phyloP scores from a whole-genome alignment of 2,888 invertebrate genomes.

The Parasteatoda lunata region DNA sequence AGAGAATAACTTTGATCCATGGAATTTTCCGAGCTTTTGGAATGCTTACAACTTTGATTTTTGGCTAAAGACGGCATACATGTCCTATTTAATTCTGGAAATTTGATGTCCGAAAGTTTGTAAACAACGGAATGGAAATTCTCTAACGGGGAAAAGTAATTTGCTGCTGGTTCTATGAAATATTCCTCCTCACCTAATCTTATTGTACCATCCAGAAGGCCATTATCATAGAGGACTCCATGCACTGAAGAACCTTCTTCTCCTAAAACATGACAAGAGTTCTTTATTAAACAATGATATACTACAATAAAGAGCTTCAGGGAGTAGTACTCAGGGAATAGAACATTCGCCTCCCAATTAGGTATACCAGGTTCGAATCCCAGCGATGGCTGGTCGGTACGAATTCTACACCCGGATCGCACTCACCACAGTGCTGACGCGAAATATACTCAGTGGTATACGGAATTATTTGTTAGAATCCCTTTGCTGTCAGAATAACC shows the following conservation, averaged over 20 bases:
- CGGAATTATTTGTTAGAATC: too few relatives aligned
- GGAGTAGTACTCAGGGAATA: too few relatives aligned
- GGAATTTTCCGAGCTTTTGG: not conserved
- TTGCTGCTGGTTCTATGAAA: constrained; percentile 86
- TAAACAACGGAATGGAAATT: constrained; percentile 89
- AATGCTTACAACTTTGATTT: constrained; percentile 22
- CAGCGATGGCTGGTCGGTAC: too few relatives aligned
- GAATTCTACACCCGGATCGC: too few relatives aligned
- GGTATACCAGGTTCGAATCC: too few relatives aligned
- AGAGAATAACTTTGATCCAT: not conserved
- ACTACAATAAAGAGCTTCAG: too few relatives aligned
- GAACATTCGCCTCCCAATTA: too few relatives aligned
- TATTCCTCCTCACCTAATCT: constrained; percentile 84
- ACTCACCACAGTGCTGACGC: too few relatives aligned
- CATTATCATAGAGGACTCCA: constrained; percentile 89
- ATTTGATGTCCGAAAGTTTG: constrained; percentile 83
- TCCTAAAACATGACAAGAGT: constrained; percentile 77
- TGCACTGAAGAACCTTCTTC: constrained; percentile 88
- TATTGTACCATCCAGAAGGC: constrained; percentile 92
- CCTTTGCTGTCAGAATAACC: too few relatives aligned
- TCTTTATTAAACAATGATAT: not conserved
- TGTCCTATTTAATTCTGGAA: constrained; percentile 49
- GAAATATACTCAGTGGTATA: too few relatives aligned
- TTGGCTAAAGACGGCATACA: constrained; percentile 37
- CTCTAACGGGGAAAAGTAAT: constrained; percentile 76